Conservation (phyloP, 2,113 vertebrate genomes). For the Geococcyx californianus region DNA sequence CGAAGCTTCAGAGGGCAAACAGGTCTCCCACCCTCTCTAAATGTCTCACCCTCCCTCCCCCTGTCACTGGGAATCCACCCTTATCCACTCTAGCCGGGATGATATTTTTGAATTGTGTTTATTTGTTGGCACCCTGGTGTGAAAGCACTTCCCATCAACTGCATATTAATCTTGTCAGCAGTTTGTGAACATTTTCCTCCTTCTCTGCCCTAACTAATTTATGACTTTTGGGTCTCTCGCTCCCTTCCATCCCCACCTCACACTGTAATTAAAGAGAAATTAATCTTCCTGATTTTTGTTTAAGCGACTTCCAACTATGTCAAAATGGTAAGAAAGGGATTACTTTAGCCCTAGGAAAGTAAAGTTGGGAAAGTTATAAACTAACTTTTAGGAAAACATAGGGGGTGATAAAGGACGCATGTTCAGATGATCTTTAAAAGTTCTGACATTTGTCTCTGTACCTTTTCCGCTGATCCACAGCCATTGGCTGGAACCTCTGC, state of each 20-base stretch:
- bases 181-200: constrained; percentile 74
- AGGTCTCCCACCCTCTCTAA: background rate
- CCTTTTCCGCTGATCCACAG: background rate
- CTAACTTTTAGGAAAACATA: background rate
- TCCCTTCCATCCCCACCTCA: constrained; percentile 32
- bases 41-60: background rate
- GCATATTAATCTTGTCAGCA: constrained; percentile 92
- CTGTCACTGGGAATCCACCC: constrained; percentile 50
- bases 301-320: background rate
- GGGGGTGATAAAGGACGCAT: background rate
- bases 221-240: constrained; percentile 58
- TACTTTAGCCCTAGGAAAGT: background rate
- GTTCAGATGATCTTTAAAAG: background rate
- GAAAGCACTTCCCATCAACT: constrained; percentile 89
- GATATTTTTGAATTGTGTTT: constrained; percentile 92
- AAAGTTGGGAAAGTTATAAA: background rate
- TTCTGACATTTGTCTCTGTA: background rate
- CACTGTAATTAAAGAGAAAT: constrained; percentile 23
- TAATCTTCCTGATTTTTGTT: background rate
- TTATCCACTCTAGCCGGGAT: constrained; percentile 33
- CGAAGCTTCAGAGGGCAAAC: constrained; percentile 56
- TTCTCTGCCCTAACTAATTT: constrained; percentile 71
- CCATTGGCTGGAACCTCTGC: background rate
- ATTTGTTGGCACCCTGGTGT: constrained; percentile 93
- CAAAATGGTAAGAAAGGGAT: background rate